Conservation (phyloP, 2,888 invertebrate species). For the Acheta domesticus region DNA sequence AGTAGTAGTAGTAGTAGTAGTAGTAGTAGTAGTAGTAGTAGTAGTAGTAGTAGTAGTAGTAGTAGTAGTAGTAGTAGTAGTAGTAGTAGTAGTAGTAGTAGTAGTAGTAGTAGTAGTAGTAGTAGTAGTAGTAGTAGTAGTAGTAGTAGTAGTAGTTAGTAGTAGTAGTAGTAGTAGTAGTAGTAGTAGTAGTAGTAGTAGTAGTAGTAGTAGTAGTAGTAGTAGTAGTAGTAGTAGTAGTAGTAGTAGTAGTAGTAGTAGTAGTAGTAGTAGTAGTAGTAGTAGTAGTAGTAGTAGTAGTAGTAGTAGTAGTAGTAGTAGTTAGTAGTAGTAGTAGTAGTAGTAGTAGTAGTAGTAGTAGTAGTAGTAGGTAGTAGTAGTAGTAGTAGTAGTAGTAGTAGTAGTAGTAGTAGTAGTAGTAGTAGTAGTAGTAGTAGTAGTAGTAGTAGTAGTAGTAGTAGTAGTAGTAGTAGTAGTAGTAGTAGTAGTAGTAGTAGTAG, state of each 20-base stretch:
- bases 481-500: conserved; percentile 24
- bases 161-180: conserved; percentile 31
- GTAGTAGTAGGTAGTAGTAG: no score
- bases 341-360: conserved; percentile 31
- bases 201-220: conserved; percentile 30
- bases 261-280: conserved; percentile 32
- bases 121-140: conserved; percentile 30
- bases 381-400: conserved; percentile 27
- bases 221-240: conserved; percentile 31
- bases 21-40: conserved; percentile 30
- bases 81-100: conserved; percentile 30
- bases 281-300: conserved; percentile 31
- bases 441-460: conserved; percentile 29
- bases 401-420: background rate
- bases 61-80: conserved; percentile 31
- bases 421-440: conserved; percentile 27
- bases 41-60: conserved; percentile 31
- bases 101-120: conserved; percentile 29
- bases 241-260: conserved; percentile 31
- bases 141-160: conserved; percentile 34
- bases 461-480: conserved; percentile 26
- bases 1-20: conserved; percentile 31
- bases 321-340: conserved; percentile 30
- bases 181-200: conserved; percentile 33
- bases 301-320: conserved; percentile 30